Base-by-base conservation (phyloP, 2,888 invertebrate species). In the Willowsia nigromaculata region DNA sequence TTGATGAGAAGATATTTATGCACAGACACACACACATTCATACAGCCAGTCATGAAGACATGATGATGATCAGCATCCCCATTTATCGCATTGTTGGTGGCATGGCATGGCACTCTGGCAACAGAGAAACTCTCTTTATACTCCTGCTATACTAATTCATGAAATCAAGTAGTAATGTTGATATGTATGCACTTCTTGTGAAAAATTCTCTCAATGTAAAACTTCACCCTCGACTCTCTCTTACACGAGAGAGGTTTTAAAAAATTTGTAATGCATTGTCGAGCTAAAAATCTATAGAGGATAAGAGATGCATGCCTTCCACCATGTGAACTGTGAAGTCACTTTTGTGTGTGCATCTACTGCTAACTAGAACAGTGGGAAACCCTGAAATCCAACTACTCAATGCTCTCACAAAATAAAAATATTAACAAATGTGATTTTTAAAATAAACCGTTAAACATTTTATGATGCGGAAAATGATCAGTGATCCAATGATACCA, bases 71-170 rank as follows among this genome's bases (percentile, higher is more conserved):
- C 59, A 30, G 3, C 59, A 30, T 59, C 30, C 9, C 15, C 59
- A 59, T 27, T 25, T 18, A 71, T 71, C 43, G 71, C 71, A 71
- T 71, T 71, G 71, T 71, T 71, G 71, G 71, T 71, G 40, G 65
- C 7, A 65, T n/a, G n/a, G n/a, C n/a, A 65, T 37, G 18, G 7
- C 22, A 30, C 30, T 59, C 30, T 9, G 25, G 1, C n/a, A n/a
- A n/a, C n/a, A n/a, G n/a, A n/a, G n/a, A n/a, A n/a, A n/a, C n/a
- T n/a, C n/a, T n/a, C n/a, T n/a, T n/a, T n/a, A n/a, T n/a, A n/a
- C n/a, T n/a, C n/a, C n/a, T n/a, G n/a, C n/a, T 25, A 56, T 3
- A 59, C 27, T 30, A 59, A 59, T 59, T 59, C 59, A 59, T 27
- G 30, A 30, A 59, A 59, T 59, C 9, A 59, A 25, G 15, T 59